These are phyloP conservation scores for Tholera decimalis DNA, from an alignment of 2,888 invertebrate genomes.

Conservation along the genomic window DNA sequence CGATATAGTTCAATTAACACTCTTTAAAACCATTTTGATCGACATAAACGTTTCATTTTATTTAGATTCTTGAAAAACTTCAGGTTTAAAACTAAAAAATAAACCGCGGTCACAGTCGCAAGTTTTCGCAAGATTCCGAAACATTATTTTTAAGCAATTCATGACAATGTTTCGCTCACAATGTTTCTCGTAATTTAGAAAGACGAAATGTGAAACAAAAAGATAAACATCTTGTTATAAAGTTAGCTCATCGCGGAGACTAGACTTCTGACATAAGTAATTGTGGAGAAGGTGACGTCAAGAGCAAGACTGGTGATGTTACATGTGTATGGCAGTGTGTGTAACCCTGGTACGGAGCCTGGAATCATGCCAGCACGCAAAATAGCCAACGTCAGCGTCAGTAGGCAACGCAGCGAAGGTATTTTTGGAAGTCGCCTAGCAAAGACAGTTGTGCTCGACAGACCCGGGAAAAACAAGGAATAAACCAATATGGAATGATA, in stretches of 20 bases:
- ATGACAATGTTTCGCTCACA: slow-evolving; percentile 8
- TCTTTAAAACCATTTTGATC: neutral
- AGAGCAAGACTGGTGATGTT: slow-evolving; percentile 36
- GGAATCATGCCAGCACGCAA: slow-evolving; percentile 64
- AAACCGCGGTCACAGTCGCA: slow-evolving; percentile 20
- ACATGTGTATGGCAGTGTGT: slow-evolving; percentile 36
- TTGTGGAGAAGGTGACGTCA: slow-evolving; percentile 48
- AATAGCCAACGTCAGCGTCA: slow-evolving; percentile 65
- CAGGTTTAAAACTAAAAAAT: slow-evolving; percentile 12
- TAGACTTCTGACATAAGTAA: slow-evolving; percentile 19
- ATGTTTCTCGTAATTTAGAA: slow-evolving; percentile 4
- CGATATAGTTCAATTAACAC: neutral
- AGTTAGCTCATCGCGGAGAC: slow-evolving; percentile 12
- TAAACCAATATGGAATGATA: neutral
- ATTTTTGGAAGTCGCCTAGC: slow-evolving; percentile 62
- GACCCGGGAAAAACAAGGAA: slow-evolving; percentile 41
- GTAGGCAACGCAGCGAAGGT: slow-evolving; percentile 59
- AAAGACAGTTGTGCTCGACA: slow-evolving; percentile 34
- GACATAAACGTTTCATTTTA: neutral
- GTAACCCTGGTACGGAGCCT: slow-evolving; percentile 61
- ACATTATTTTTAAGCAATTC: slow-evolving; percentile 31
- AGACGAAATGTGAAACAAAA: slow-evolving; percentile 27
- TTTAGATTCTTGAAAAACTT: slow-evolving; percentile 1
- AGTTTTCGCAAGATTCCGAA: slow-evolving; percentile 30
- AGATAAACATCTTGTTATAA: slow-evolving; percentile 13